phyloP scores from a whole-genome alignment of 2,113 vertebrate genomes.

The Chiloscyllium plagiosum region DNA sequence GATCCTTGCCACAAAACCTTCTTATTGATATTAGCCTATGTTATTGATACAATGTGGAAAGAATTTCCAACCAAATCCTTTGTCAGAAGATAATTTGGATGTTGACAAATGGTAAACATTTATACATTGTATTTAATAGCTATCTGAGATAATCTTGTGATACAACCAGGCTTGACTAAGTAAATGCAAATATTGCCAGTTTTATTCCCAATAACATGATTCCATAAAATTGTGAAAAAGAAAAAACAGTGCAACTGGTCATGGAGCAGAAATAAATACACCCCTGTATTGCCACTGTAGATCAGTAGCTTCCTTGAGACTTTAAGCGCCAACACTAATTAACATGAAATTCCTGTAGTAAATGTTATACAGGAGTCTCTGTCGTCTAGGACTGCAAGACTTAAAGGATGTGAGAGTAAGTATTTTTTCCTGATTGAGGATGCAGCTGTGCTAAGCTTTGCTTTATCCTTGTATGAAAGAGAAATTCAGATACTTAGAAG shows the following conservation, averaged over 20 bases:
- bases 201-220: not conserved
- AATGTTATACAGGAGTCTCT: not conserved
- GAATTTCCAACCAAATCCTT: too few relatives aligned
- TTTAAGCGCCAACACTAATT: not conserved
- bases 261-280: not conserved
- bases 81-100: too few relatives aligned
- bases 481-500: not conserved
- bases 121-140: too few relatives aligned
- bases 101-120: too few relatives aligned
- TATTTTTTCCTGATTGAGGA: conserved; percentile 15
- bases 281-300: not conserved
- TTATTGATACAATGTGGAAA: too few relatives aligned
- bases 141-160: too few relatives aligned
- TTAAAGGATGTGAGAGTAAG: not conserved
- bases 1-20: too few relatives aligned
- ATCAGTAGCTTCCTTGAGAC: not conserved
- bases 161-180: too few relatives aligned
- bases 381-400: not conserved
- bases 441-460: not conserved
- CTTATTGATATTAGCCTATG: too few relatives aligned
- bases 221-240: not conserved
- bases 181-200: too few relatives aligned
- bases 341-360: not conserved
- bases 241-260: not conserved
- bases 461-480: not conserved